These are phyloP conservation scores for Turnix velox DNA, from an alignment of 2,113 vertebrate genomes.

Conservation along the genomic window DNA sequence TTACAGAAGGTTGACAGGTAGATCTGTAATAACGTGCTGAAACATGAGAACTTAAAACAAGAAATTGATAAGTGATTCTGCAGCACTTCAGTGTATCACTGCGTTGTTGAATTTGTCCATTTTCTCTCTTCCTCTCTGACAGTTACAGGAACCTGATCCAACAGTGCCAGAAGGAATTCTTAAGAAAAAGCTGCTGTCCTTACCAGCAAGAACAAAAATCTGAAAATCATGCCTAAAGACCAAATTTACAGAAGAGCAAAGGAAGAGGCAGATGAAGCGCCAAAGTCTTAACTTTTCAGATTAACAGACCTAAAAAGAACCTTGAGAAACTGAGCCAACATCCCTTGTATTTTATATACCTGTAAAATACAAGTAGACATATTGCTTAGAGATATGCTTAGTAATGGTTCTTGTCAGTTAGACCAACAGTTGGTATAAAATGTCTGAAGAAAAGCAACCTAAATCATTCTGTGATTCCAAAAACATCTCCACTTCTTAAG, in stretches of 20 bases:
- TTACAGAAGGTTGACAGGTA: not conserved
- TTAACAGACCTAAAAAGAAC: not conserved
- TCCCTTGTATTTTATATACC: no score
- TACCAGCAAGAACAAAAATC: not conserved
- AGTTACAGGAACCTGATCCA: not conserved
- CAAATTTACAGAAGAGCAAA: not conserved
- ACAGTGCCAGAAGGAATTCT: not conserved
- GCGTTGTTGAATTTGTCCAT: not conserved
- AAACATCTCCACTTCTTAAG: not conserved
- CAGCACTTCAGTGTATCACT: not conserved
- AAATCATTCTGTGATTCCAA: not conserved
- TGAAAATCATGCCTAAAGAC: not conserved
- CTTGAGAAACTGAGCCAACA: not conserved
- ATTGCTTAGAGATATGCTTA: no score
- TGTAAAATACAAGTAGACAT: no score
- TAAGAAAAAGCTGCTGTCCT: not conserved
- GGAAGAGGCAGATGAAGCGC: not conserved
- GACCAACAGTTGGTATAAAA: no score
- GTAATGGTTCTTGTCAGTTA: no score
- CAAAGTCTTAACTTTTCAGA: not conserved
- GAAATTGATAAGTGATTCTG: not conserved
- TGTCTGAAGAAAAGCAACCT: accelerated
- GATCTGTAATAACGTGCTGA: not conserved
- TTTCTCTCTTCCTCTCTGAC: not conserved
- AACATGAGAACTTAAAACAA: not conserved